A percentile compares a stretch with the other conserved stretches of the same genome.
Evolutionary conservation across 1,140 invertebrate species (phyloP).

Genomic region (Colletes latitarsis): DNA sequence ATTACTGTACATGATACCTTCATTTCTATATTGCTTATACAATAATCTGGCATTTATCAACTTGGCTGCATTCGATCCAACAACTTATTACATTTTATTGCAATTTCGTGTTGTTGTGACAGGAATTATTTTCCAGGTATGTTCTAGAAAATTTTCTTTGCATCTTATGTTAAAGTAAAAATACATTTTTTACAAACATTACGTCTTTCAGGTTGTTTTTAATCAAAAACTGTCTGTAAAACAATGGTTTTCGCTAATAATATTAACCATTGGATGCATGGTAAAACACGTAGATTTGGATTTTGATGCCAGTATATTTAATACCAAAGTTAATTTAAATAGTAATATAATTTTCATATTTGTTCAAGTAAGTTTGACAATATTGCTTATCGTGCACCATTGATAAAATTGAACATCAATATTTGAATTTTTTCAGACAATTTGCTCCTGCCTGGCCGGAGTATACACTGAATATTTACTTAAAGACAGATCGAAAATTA

Average conservation of each 20-base stretch:
- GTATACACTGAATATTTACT: conserved; percentile 98
- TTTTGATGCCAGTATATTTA: conserved; percentile 75
- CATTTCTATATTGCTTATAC: conserved; percentile 95
- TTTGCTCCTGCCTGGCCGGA: conserved; percentile 96
- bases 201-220: conserved; percentile 88
- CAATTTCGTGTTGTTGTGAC: conserved; percentile 96
- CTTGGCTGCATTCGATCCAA: conserved; percentile 94
- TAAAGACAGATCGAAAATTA: conserved; percentile 91
- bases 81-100: conserved; percentile 95
- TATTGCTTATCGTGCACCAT: background rate
- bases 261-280: conserved; percentile 95
- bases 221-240: conserved; percentile 89
- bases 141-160: conserved; percentile 18
- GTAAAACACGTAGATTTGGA: conserved; percentile 90
- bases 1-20: conserved; percentile 94
- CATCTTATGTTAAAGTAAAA: background rate
- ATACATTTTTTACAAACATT: conserved; percentile 32
- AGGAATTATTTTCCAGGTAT: conserved; percentile 95
- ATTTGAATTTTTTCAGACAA: conserved; percentile 85
- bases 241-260: conserved; percentile 94
- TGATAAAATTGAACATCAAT: conserved; percentile 6
- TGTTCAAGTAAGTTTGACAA: conserved; percentile 77
- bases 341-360: conserved; percentile 88
- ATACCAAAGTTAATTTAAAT: conserved; percentile 82
- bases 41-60: conserved; percentile 97